Evolutionary conservation across 2,888 invertebrate genomes (phyloP).

Genomic region (Melipona bicolor): DNA sequence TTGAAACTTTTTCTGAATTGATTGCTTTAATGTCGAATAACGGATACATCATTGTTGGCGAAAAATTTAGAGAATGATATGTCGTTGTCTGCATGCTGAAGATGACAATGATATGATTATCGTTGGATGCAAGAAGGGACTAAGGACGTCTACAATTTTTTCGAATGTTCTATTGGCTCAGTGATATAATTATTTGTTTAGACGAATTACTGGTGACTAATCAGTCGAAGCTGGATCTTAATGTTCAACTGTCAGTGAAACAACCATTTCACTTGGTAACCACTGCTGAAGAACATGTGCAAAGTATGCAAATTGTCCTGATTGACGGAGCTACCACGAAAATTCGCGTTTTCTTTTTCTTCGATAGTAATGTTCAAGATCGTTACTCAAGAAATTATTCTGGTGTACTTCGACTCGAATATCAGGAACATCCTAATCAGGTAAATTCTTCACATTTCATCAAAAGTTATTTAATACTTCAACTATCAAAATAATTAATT

Average conservation of each 20-base stretch:
- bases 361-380: conserved; percentile 48
- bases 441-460: conserved; percentile 67
- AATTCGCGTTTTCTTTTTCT: conserved; percentile 73
- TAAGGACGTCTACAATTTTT: too few relatives aligned
- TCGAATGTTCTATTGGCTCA: too few relatives aligned
- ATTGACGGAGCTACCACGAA: conserved; percentile 56
- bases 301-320: conserved; percentile 66
- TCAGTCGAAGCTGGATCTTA: conserved; percentile 85
- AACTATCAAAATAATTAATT: neutral
- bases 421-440: conserved; percentile 82
- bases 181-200: conserved; percentile 62
- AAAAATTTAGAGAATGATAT: too few relatives aligned
- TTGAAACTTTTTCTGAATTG: too few relatives aligned
- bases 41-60: too few relatives aligned
- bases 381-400: conserved; percentile 69
- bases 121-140: too few relatives aligned
- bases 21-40: too few relatives aligned
- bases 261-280: conserved; percentile 84
- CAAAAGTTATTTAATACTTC: neutral
- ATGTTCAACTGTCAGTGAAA: conserved; percentile 84
- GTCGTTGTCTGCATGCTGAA: too few relatives aligned
- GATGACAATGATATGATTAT: too few relatives aligned
- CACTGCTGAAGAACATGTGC: conserved; percentile 60
- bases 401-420: conserved; percentile 79
- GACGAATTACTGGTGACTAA: conserved; percentile 86